Conservation (phyloP, 2,113 vertebrate species). For the Ictalurus furcatus region DNA sequence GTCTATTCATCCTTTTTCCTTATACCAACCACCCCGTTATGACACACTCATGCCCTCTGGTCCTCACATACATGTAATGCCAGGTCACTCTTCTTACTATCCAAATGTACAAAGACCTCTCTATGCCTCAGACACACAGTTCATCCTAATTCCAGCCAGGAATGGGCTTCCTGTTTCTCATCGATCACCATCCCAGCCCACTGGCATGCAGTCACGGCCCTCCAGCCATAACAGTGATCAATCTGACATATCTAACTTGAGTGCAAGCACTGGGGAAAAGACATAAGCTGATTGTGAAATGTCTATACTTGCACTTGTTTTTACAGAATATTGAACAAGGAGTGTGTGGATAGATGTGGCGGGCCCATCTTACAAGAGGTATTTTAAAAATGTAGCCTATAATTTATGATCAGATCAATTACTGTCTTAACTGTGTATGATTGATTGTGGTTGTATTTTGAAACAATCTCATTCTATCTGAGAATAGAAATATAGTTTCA, state of each 20-base stretch:
- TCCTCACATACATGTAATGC: constrained; percentile 24
- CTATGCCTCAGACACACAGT: constrained; percentile 26
- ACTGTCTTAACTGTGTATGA: constrained; percentile 14
- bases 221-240: constrained; percentile 59
- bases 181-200: constrained; percentile 17
- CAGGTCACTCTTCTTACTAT: constrained; percentile 33
- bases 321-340: neutral
- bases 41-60: constrained; percentile 3
- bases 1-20: neutral
- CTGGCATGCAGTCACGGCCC: constrained; percentile 46
- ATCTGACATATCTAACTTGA: constrained; percentile 52
- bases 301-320: constrained; percentile 18
- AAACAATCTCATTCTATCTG: neutral
- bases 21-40: neutral
- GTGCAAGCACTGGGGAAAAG: constrained; percentile 57
- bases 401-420: constrained; percentile 26
- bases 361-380: constrained; percentile 12
- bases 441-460: neutral
- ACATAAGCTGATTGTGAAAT: constrained; percentile 48
- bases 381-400: constrained; percentile 23
- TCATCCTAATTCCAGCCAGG: constrained; percentile 25
- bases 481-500: neutral
- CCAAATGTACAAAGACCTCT: constrained; percentile 20
- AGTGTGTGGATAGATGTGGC: neutral
- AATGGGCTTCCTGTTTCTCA: constrained; percentile 4